These are phyloP conservation scores for Tetramorium parvispinum DNA, from an alignment of 1,140 invertebrate genomes.

Conservation along the genomic window DNA sequence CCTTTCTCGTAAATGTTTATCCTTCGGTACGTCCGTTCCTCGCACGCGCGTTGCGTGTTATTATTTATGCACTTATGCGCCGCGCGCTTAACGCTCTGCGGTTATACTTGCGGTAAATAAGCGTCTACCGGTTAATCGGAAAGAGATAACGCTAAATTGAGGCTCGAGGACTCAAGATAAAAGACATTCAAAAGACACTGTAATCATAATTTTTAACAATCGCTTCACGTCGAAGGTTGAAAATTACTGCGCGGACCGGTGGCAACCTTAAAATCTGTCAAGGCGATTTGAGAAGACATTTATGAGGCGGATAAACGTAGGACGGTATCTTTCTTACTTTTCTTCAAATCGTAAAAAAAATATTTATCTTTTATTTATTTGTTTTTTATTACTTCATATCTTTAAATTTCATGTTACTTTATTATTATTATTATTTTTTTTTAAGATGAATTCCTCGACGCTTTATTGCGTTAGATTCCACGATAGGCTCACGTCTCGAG, in stretches of 20 bases:
- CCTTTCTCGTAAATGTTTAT: slow-evolving; percentile 51
- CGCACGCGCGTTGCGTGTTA: neutral
- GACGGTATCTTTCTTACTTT: neutral
- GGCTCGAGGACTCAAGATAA: neutral
- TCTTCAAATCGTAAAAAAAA: neutral
- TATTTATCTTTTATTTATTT: neutral
- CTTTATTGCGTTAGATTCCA: neutral
- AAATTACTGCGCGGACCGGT: neutral
- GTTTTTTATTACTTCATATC: neutral
- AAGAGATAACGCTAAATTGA: neutral
- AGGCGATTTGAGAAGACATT: neutral
- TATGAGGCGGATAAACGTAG: neutral
- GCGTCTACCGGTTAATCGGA: neutral
- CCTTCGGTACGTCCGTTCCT: neutral
- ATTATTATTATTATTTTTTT: neutral
- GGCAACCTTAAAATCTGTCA: neutral
- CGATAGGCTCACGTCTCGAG: neutral
- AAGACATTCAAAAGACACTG: neutral
- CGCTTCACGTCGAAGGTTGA: neutral
- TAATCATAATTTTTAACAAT: neutral
- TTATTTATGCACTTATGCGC: slow-evolving; percentile 24
- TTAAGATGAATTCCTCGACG: neutral
- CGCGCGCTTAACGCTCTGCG: neutral
- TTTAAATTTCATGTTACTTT: neutral
- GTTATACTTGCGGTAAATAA: neutral